A percentile compares a stretch with the other conserved stretches of the same genome.
phyloP scores from a whole-genome alignment of 2,797 vertebrate species.

The Limosa lapponica region DNA sequence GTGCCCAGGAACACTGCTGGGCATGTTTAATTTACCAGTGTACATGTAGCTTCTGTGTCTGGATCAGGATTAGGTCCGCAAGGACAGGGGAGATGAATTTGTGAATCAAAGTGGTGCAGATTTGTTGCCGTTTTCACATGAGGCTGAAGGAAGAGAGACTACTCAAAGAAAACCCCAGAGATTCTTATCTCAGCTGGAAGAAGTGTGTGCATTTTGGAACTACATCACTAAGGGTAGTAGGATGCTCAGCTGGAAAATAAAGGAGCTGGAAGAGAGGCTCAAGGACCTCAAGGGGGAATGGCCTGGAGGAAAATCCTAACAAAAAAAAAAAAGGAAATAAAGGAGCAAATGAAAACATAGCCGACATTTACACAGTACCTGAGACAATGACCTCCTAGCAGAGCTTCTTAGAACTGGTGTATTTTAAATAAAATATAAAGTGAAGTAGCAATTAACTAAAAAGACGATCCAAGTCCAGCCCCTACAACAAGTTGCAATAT shows the following conservation, averaged over 20 bases:
- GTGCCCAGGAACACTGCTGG: neutral
- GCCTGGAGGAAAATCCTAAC: neutral
- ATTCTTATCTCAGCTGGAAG: constrained; percentile 14
- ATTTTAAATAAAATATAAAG: constrained; percentile 27
- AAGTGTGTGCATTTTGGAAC: constrained; percentile 11
- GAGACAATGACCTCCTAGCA: neutral
- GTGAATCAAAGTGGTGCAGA: neutral
- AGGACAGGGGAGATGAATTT: neutral
- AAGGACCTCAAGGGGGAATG: neutral
- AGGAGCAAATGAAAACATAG: constrained; percentile 19
- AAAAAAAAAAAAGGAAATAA: neutral
- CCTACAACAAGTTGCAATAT: constrained; percentile 49
- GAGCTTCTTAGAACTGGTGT: neutral
- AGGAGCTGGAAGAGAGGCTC: neutral
- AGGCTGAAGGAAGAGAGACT: neutral
- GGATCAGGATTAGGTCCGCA: neutral
- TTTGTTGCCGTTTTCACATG: neutral
- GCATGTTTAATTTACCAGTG: constrained; percentile 25
- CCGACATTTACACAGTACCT: neutral
- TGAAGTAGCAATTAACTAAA: constrained; percentile 30
- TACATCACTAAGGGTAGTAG: neutral
- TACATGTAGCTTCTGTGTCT: neutral
- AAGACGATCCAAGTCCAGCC: constrained; percentile 33
- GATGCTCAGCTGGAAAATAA: neutral
- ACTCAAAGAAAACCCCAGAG: neutral